Evolutionary conservation across 2,888 invertebrate species (phyloP).

Genomic region (Panzeria rudis): DNA sequence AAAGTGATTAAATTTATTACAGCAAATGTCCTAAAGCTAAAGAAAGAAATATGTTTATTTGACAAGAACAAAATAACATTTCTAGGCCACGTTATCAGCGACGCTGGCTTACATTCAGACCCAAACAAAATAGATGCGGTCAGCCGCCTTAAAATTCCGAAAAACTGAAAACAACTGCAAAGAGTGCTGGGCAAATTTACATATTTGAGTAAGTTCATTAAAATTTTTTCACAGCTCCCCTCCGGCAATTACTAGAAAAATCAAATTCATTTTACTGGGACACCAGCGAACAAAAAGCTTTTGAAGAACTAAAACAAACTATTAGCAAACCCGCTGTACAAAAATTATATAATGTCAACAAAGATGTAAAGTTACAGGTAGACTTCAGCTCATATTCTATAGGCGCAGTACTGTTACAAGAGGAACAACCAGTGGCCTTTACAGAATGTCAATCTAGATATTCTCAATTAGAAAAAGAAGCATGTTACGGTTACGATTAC

Average conservation of each 20-base stretch:
- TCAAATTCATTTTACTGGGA: too few species aligned
- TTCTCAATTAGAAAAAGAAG: slow-evolving; percentile 56
- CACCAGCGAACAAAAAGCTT: neutral
- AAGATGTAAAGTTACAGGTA: slow-evolving; percentile 43
- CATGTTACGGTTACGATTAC: too few species aligned
- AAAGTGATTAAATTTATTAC: slow-evolving; percentile 57
- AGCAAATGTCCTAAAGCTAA: slow-evolving; percentile 71
- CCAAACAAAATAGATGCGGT: slow-evolving; percentile 67
- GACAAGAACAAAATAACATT: slow-evolving; percentile 1
- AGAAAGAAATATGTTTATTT: slow-evolving; percentile 73
- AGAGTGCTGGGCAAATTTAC: slow-evolving; percentile 70
- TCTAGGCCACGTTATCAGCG: too few species aligned
- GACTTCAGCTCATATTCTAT: slow-evolving; percentile 38
- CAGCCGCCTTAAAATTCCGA: slow-evolving; percentile 55
- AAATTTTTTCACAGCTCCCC: slow-evolving; percentile 12
- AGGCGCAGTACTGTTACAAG: slow-evolving; percentile 13
- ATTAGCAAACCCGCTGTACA: slow-evolving; percentile 49
- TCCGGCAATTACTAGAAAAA: neutral
- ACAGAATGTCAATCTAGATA: slow-evolving; percentile 14
- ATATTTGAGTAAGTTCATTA: slow-evolving; percentile 56
- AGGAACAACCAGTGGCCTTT: too few species aligned
- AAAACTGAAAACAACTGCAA: slow-evolving; percentile 66
- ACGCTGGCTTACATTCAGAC: slow-evolving; percentile 38
- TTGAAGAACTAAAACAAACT: slow-evolving; percentile 43
- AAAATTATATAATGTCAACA: slow-evolving; percentile 53